Percentiles rank a stretch among this genome's conserved stretches.
These are phyloP conservation scores for Epizoanthus ramosus DNA, from an alignment of 92 coral and sea anemone genomes.

Conservation along the genomic window DNA sequence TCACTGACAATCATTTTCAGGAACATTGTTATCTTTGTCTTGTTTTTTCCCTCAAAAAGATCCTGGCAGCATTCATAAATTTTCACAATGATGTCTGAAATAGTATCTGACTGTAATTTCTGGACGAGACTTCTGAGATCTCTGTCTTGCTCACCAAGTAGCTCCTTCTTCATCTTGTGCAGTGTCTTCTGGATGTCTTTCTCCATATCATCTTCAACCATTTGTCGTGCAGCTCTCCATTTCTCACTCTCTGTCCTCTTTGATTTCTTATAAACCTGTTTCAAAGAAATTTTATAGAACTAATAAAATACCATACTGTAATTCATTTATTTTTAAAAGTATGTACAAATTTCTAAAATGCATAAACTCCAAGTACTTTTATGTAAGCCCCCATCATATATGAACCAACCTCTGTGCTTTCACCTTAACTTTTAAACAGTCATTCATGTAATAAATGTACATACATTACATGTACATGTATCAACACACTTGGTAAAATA, in stretches of 20 bases:
- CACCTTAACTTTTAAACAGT: too few species aligned
- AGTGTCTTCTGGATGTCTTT: conserved; percentile 67
- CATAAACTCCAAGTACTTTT: background rate
- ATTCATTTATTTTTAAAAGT: too few species aligned
- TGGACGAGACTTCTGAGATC: conserved; percentile 74
- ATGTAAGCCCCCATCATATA: background rate
- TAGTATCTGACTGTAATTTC: conserved; percentile 67
- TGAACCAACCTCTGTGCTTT: background rate
- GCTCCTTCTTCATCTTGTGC: conserved; percentile 70
- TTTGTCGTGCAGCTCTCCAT: conserved; percentile 60
- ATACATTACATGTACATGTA: too few species aligned
- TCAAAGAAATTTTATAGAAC: background rate
- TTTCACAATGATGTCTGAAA: conserved; percentile 56
- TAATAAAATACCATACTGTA: too few species aligned
- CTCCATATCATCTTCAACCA: conserved; percentile 64
- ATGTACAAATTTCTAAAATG: too few species aligned
- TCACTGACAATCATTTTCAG: conserved; percentile 45
- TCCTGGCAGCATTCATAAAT: conserved; percentile 69
- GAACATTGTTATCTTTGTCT: conserved; percentile 52
- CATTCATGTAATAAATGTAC: too few species aligned
- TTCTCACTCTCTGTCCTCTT: conserved; percentile 67
- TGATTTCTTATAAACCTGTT: conserved; percentile 72
- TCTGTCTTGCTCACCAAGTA: conserved; percentile 69
- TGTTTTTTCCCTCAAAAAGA: conserved; percentile 52
- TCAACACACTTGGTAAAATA: too few species aligned